Conservation (phyloP, 2,888 invertebrate species). For the Crepidodera aurea region DNA sequence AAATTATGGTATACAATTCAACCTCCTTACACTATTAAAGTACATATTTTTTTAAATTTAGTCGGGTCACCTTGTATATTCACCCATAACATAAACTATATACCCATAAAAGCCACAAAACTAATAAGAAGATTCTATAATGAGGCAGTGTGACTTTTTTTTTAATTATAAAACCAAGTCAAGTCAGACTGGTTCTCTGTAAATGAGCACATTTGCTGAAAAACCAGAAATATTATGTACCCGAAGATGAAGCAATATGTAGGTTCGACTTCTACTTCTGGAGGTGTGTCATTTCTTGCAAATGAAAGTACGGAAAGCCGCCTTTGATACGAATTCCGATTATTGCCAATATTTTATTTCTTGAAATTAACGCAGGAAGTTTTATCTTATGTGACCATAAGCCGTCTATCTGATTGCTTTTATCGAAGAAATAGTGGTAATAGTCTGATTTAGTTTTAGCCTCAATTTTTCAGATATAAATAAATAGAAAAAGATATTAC, state of each 20-base stretch:
- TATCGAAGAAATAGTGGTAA: too few relatives aligned
- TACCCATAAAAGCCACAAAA: constrained; percentile 37
- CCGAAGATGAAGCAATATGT: constrained; percentile 22
- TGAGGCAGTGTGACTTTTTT: constrained; percentile 47
- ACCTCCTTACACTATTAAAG: too few relatives aligned
- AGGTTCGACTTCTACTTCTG: not conserved
- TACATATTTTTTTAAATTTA: not conserved
- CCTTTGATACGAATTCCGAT: not conserved
- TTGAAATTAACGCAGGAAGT: not conserved
- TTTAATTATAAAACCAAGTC: constrained; percentile 46
- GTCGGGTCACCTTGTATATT: not conserved
- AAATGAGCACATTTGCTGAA: constrained; percentile 41
- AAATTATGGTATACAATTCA: too few relatives aligned
- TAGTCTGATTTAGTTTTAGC: too few relatives aligned
- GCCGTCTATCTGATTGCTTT: too few relatives aligned
- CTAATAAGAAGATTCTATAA: constrained; percentile 46
- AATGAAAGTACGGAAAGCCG: not conserved
- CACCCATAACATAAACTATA: constrained; percentile 33
- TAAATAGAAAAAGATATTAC: too few relatives aligned
- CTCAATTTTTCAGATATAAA: too few relatives aligned
- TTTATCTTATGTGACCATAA: too few relatives aligned
- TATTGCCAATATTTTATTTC: not conserved
- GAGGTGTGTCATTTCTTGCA: constrained; percentile 12
- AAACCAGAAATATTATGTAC: constrained; percentile 35
- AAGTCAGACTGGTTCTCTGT: constrained; percentile 44